These are phyloP conservation scores for Plodia interpunctella DNA, from an alignment of 1,140 invertebrate genomes.

Conservation along the genomic window DNA sequence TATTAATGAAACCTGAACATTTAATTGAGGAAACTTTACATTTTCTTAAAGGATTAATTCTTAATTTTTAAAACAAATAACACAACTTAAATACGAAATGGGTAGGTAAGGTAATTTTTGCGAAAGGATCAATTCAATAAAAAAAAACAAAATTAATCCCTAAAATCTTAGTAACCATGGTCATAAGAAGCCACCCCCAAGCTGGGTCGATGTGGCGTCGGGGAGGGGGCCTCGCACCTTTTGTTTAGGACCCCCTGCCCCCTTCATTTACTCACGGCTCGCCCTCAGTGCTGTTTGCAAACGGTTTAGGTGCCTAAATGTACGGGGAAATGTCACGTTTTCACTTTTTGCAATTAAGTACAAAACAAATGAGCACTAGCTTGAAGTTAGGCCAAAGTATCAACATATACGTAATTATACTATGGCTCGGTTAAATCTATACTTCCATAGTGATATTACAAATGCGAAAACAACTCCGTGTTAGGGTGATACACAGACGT, in stretches of 20 bases:
- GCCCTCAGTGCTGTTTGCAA: constrained; percentile 68
- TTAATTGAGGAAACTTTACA: no score
- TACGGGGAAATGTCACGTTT: constrained; percentile 70
- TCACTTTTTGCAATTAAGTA: constrained; percentile 53
- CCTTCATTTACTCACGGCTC: constrained; percentile 65
- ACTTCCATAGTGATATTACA: no score
- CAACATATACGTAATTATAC: no score
- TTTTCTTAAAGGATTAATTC: no score
- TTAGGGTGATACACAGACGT: no score
- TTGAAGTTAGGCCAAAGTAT: not conserved
- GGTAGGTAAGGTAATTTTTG: no score
- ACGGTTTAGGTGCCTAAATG: constrained; percentile 73
- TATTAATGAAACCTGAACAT: no score
- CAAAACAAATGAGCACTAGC: constrained; percentile 11
- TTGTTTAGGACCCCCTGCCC: constrained; percentile 65
- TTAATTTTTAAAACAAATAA: no score
- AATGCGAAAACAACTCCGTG: no score
- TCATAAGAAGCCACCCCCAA: constrained; percentile 40
- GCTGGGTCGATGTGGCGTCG: constrained; percentile 50
- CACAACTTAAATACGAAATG: no score
- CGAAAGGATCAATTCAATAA: no score
- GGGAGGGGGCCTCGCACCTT: constrained; percentile 62
- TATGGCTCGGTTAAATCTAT: no score
- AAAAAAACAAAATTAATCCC: not conserved
- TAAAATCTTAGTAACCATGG: constrained; percentile 23